phyloP scores from a whole-genome alignment of 2,888 invertebrate species.

The Villa cingulata region DNA sequence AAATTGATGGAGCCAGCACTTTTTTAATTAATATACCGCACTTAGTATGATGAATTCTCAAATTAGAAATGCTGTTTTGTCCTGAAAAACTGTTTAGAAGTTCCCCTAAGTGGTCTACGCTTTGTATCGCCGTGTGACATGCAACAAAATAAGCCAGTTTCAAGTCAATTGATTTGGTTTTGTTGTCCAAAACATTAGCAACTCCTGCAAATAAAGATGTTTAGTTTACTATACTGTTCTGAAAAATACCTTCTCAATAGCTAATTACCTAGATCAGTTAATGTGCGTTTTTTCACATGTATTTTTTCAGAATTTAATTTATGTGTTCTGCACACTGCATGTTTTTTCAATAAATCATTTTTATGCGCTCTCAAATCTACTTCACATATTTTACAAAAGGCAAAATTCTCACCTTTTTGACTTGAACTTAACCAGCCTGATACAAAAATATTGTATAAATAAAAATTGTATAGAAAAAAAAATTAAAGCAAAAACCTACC shows the following conservation, averaged over 20 bases:
- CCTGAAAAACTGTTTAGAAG: background rate
- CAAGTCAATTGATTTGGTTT: background rate
- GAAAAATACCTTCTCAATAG: background rate
- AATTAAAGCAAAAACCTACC: background rate
- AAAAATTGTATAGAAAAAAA: background rate
- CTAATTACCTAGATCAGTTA: background rate
- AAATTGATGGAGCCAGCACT: background rate
- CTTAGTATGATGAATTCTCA: background rate
- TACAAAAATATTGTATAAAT: background rate
- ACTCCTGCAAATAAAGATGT: background rate
- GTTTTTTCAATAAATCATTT: background rate
- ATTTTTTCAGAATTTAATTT: background rate
- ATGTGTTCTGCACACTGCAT: background rate
- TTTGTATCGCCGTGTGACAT: background rate
- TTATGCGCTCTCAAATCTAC: background rate
- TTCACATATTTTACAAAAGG: background rate
- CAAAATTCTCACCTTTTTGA: background rate
- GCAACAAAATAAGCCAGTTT: background rate
- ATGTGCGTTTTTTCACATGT: background rate
- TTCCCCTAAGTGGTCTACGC: background rate
- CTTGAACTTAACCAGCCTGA: background rate
- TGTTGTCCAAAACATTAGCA: background rate
- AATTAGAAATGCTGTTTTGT: background rate
- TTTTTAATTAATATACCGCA: background rate
- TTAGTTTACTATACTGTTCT: background rate